phyloP scores from a whole-genome alignment of 1,140 invertebrate species.

The Brachystomella parvula region DNA sequence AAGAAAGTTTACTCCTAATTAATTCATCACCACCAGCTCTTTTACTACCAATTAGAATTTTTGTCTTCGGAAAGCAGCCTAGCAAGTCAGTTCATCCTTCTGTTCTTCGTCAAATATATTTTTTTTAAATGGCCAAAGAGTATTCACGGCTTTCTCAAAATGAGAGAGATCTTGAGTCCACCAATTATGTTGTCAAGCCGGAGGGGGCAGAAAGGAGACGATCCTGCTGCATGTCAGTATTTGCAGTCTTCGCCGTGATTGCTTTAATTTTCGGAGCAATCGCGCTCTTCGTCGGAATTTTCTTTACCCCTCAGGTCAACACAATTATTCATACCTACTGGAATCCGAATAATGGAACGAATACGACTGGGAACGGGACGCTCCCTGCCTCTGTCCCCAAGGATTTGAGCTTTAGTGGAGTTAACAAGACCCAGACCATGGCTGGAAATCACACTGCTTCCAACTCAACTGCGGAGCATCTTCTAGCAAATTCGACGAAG shows the following conservation, averaged over 20 bases:
- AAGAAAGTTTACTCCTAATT: background rate
- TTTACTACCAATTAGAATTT: background rate
- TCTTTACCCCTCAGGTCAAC: constrained; percentile 12
- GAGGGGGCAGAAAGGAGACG: background rate
- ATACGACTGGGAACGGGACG: too few relatives aligned
- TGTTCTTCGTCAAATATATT: background rate
- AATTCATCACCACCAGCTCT: background rate
- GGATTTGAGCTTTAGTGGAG: too few relatives aligned
- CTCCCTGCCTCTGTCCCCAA: too few relatives aligned
- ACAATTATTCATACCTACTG: background rate
- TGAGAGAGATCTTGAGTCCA: background rate
- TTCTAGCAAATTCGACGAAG: background rate
- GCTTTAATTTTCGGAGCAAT: constrained; percentile 13
- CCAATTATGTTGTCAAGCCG: background rate
- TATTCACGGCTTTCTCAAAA: constrained; percentile 18
- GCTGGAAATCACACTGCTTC: background rate
- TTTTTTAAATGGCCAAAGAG: constrained; percentile 13
- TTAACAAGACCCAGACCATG: background rate
- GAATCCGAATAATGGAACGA: background rate
- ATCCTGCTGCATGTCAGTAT: constrained; percentile 9
- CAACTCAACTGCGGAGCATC: background rate
- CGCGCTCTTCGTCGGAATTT: constrained; percentile 7
- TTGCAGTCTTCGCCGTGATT: constrained; percentile 10
- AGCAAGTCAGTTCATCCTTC: background rate
- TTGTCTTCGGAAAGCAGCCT: background rate